Evolutionary conservation across 2,113 vertebrate genomes (phyloP).

Genomic region (Trichechus manatus): DNA sequence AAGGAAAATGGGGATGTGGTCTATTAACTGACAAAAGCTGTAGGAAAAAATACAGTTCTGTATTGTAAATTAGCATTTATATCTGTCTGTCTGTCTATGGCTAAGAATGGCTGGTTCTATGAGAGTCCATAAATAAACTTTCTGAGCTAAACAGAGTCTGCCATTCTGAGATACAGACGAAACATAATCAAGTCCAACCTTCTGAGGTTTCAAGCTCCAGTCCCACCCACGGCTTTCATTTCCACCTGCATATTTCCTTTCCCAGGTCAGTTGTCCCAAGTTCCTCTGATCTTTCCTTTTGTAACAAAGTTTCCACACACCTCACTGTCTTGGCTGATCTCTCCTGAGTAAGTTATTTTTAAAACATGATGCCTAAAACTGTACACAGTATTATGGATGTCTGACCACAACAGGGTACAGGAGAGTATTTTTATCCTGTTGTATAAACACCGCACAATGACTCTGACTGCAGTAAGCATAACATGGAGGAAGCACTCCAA

Average conservation of each 20-base stretch:
- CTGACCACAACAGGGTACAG: neutral
- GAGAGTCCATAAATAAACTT: neutral
- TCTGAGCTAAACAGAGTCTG: neutral
- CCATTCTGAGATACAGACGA: neutral
- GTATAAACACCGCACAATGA: neutral
- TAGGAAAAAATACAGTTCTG: neutral
- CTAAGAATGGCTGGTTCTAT: neutral
- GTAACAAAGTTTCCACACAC: neutral
- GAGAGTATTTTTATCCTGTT: neutral
- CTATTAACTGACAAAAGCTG: neutral
- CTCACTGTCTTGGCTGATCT: neutral
- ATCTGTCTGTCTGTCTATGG: neutral
- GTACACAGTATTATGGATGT: neutral
- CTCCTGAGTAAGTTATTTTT: neutral
- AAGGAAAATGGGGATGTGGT: slow-evolving; percentile 20
- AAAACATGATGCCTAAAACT: neutral
- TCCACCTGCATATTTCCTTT: neutral
- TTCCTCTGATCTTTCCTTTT: neutral
- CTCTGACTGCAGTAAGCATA: neutral
- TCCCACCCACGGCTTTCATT: neutral
- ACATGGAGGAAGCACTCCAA: neutral
- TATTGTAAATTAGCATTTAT: neutral
- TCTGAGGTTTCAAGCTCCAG: neutral
- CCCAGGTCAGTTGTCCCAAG: neutral
- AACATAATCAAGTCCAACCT: slow-evolving; percentile 2